Percentiles rank a stretch among this genome's conserved stretches.
Evolutionary conservation across 2,797 vertebrate genomes (phyloP).

Genomic region (Anniella stebbinsi): DNA sequence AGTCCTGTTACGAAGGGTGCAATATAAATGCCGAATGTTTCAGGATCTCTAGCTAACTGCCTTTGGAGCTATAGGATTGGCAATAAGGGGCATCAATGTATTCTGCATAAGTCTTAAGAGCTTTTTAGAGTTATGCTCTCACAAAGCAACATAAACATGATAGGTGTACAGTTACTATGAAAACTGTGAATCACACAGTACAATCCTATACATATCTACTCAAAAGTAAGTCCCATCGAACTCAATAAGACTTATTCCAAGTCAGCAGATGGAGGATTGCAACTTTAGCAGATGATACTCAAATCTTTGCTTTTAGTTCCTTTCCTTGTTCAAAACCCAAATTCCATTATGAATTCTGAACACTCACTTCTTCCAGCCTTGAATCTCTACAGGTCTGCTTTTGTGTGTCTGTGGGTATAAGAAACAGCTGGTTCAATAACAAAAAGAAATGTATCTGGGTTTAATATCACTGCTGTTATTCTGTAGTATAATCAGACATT

Average conservation of each 20-base stretch:
- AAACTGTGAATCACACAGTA: neutral
- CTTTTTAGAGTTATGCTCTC: neutral
- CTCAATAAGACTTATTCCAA: neutral
- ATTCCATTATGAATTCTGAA: slow-evolving; percentile 2
- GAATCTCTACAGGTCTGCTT: neutral
- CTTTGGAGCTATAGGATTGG: neutral
- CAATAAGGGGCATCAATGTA: neutral
- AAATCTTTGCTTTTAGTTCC: neutral
- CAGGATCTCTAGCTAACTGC: neutral
- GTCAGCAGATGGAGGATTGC: neutral
- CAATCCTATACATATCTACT: neutral
- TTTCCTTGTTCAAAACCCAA: neutral
- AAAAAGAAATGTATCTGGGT: neutral
- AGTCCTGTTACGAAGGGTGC: neutral
- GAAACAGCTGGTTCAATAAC: neutral
- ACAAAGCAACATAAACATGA: neutral
- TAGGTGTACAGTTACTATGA: neutral
- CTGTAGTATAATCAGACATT: slow-evolving; percentile 16
- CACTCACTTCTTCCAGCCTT: neutral
- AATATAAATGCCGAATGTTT: neutral
- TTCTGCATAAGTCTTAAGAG: neutral
- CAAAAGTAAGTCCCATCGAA: neutral
- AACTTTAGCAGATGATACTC: neutral
- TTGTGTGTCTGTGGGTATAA: neutral
- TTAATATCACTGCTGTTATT: slow-evolving; percentile 18